These are phyloP conservation scores for Drosophila pseudoobscura DNA, from an alignment of 1,140 invertebrate genomes.

Conservation along the genomic window DNA sequence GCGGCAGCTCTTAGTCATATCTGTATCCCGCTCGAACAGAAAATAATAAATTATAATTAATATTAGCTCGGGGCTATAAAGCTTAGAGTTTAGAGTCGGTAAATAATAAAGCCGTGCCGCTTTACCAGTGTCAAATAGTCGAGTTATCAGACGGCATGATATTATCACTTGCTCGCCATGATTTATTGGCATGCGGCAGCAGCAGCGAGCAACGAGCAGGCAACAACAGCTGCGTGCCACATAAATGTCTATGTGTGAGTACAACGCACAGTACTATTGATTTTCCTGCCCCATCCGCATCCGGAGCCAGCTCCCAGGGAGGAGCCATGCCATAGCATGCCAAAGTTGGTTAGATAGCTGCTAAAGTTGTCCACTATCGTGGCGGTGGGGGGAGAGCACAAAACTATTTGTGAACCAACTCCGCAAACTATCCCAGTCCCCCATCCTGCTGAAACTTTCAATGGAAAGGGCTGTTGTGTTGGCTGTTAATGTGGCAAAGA, in stretches of 20 bases:
- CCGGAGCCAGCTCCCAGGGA: not conserved
- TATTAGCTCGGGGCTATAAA: slow-evolving; percentile 10
- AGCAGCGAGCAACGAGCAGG: not conserved
- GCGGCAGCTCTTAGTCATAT: slow-evolving; percentile 4
- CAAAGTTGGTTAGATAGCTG: slow-evolving; percentile 65
- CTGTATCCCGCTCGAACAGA: slow-evolving; percentile 8
- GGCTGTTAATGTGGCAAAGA: slow-evolving; percentile 31
- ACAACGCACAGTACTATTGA: slow-evolving; percentile 46
- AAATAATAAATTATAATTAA: slow-evolving; percentile 44
- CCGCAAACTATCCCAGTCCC: not conserved
- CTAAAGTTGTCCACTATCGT: slow-evolving; percentile 40
- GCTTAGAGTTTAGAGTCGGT: slow-evolving; percentile 3
- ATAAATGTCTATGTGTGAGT: slow-evolving; percentile 36
- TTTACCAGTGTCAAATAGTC: slow-evolving; percentile 34
- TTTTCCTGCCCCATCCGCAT: slow-evolving; percentile 40
- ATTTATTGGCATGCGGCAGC: slow-evolving; percentile 29
- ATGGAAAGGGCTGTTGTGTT: slow-evolving; percentile 38
- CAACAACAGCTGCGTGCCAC: slow-evolving; percentile 43
- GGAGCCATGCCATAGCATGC: slow-evolving; percentile 57
- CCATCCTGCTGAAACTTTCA: slow-evolving; percentile 36
- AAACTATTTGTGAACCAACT: slow-evolving; percentile 50
- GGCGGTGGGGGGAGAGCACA: slow-evolving; percentile 10
- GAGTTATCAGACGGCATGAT: slow-evolving; percentile 20
- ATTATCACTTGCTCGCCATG: slow-evolving; percentile 40
- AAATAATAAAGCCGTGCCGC: slow-evolving; percentile 2